Evolutionary conservation across 2,113 vertebrate species (phyloP), one percentile per base, ranked within the genome.

Genomic region (Poecilia latipinna): DNA sequence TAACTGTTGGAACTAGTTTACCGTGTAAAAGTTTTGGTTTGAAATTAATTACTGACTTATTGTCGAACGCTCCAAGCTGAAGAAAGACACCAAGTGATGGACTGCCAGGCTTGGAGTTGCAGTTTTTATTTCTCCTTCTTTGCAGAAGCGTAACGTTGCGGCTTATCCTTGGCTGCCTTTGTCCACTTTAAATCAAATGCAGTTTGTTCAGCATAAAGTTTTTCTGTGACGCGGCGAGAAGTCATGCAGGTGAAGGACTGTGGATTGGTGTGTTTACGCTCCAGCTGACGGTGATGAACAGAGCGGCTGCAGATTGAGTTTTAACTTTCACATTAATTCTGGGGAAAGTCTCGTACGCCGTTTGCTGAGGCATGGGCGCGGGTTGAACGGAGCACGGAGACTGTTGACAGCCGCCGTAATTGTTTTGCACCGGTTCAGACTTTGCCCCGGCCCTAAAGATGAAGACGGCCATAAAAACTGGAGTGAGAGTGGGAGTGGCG

Each of bases 361-460:
- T 85, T 87, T 82, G 68, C 75, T 69, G 77, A 61, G 73, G 81
- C 79, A 78, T 78, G 51, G 69, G 62, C 78, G 75, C 61, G 73
- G 81, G 68, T 84, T 82, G 78, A 68, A 74, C 80, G 77, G 72
- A 66, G 28, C 8, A 4, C 83, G 35, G 83, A 82, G 62, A 74
- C 82, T 85, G 83, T 82, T 88, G 90, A 92, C 90, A 85, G 77
- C 62, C 79, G 68, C 77, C 33, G 82, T 91, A 89, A 92, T 91
- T 90, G 85, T 89, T 88, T 93, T 86, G 70, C 65, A 68, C 62
- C 17, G 12, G 57, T 75, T 78, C 73, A 82, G 90, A 87, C 88
- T 89, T 85, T 90, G 86, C 79, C 72, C 83, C 77, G 33, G 87
- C 75, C 64, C 35, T 84, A 72, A 37, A 88, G 87, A 90, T 86